Evolutionary conservation across 1,140 invertebrate species (phyloP), one percentile per base, ranked within the genome.

Genomic region (Fopius arisanus): DNA sequence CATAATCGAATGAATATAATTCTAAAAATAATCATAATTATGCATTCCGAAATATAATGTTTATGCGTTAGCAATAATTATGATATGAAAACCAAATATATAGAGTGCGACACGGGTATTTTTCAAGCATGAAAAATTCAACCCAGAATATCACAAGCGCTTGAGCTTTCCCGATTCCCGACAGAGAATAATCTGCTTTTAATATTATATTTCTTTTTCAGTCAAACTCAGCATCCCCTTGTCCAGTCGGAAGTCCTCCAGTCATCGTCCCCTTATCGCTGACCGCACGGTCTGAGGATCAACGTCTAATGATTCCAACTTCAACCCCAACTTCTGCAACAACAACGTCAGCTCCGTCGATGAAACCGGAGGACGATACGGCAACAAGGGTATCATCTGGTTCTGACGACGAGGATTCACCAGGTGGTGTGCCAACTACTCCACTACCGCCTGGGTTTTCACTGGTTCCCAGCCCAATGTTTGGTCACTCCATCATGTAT

Each of bases 401-500:
- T 29, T 88, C 87, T 9, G 87, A 88, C 2, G 87, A 88, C 65
- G 87, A 88, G 14, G 87, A 88, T 67, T 73, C 72, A 62, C 66
- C 72, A 19, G 21, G 48, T 14, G 73, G 83, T 14, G 84, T 83
- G 73, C 86, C 84, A 59, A 85, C 84, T 12, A 90, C 89, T 74
- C 89, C 90, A 16, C 80, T 92, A 66, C 88, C 88, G 31, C 88
- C 90, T 4, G 90, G 91, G 26, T 95, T 95, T 81, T 93, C 94
- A 2, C 88, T 96, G 83, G 93, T 95, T 0, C 93, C 94, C 40
- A 95, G 94, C 82, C 92, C 93, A 0, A 94, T 96, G 92, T 95
- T 96, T 84, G 90, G 91, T 48, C 95, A 95, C 80, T 93, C 93
- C 72, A 95, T 96, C 78, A 95, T 96, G 93, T 96, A 96, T 83